Base-by-base conservation (phyloP, 1,140 invertebrate genomes). In the Zaprionus ornatus region DNA sequence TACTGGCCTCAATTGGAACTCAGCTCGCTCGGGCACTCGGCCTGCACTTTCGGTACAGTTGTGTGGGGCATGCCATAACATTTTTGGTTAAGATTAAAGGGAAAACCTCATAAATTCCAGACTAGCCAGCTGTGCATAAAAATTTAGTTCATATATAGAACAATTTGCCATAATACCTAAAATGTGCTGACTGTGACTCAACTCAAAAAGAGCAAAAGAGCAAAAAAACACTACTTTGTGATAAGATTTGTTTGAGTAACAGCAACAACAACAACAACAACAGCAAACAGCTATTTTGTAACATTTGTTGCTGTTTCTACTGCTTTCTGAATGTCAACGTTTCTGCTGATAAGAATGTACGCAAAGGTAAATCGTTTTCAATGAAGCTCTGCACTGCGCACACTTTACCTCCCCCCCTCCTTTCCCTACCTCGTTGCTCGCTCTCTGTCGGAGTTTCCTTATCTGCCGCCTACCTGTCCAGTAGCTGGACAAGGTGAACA, bases 261-360 rank as follows among this genome's bases (percentile, higher is more conserved):
- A 21, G 17, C 50, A 79, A 21, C 29, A 4, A 10, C 7, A 65
- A 10, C 4, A 35, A 65, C 23, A 62, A 35, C 19, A 74, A 62
- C 35, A 61, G 64, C 52, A 59, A 45, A 45, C 40, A 17, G 52
- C 40, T 59, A 74, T 80, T 84, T 84, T 78, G 77, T 80, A 84
- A 83, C 54, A 68, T 61, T 79, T 69, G 70, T 68, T 55, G 62
- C 40, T 64, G 17, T 61, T 65, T 55, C 76, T 73, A 50, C 12
- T 72, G 79, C 17, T 56, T 57, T 69, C 48, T 87, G 84, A 87
- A 87, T 88, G 83, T 87, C 83, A 87, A 83, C 83, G 54, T 54
- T 56, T 67, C 42, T 68, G 68, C 69, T 86, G 79, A 88, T 80
- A 87, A 87, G 68, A 55, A 50, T 50, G n/a, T 54, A 72, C 29